Evolutionary conservation across 2,113 vertebrate species (phyloP), one percentile per base, ranked within the genome.

Genomic region (Meriones unguiculatus): DNA sequence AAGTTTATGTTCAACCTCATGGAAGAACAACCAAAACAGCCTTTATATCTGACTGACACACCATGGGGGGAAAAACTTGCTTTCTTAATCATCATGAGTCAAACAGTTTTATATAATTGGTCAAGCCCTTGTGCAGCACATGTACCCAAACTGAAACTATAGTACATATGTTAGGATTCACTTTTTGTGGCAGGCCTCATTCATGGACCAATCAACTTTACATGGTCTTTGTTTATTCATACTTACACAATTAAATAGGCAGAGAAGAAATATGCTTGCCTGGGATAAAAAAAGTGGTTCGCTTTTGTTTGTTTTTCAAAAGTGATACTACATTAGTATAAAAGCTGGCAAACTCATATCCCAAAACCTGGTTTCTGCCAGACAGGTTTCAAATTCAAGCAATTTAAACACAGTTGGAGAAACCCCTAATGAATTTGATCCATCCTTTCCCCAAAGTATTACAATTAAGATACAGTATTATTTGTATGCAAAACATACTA

Each of bases 401-500:
- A 87, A 52, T 7, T 65, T 52, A 85, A 92, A 76, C 41, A 81
- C 32, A 72, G 75, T 24, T 75, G 46, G 87, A 95, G 84, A 91
- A 93, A 84, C 90, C 82, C 2, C 52, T 70, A 95, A 88, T 86
- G 81, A 95, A 90, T 95, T 90, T 64, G 96, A 95, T 38, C 69
- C 57, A 95, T 73, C 64, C 32, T 11, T 91, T 96, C 32, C 92
- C 95, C 92, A 54, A 93, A 95, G 62, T 94, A 90, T 90, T 92
- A 96, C 80, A 97, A 91, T 97, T 78, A 94, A 94, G 38, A 96
- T 86, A 92, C 35, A 95, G 84, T 89, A 87, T 90, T 85, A 90
- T 85, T 35, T 97, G 78, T 97, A 95, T 85, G 88, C 14, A 94
- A 73, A 84, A 95, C 75, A 90, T 92, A 94, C 85, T 95, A 86